Evolutionary conservation across 2,888 invertebrate species (phyloP), one percentile per base, ranked within the genome.

Genomic region (Ligdia adustata): DNA sequence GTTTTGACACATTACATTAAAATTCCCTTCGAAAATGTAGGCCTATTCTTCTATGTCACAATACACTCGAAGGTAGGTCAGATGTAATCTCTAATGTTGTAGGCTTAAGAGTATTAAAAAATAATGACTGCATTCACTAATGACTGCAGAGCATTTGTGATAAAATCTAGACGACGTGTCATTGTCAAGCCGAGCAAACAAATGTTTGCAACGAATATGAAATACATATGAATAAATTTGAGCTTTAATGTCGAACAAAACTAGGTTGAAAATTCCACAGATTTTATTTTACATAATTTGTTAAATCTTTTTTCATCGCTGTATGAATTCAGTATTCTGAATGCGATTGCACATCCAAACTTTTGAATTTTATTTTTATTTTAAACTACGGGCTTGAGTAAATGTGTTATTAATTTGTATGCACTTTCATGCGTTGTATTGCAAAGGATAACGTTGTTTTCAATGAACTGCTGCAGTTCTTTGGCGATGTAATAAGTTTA

Each of bases 101-200:
- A 16, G 37, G 29, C 37, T 42, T 32, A 32, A 13, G 16, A 15
- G 33, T 27, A 42, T 42, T 38, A 44, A 40, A 34, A 46, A 24
- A 40, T 33, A 20, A 16, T 37, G 38, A 42, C 16, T 55, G 52
- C 60, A 52, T 55, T 61, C 68, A 67, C 72, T 80, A 81, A 81
- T 79, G 77, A 75, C 75, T 70, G 64, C 66, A 67, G 72, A 74
- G 64, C 64, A 67, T 71, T 68, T 55, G 69, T 62, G 72, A 75
- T 79, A 74, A 73, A 79, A 78, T 76, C 75, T 72, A 64, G 64
- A 62, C 72, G 69, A 78, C 79, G 75, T 72, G 59, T 78, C 75
- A 75, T 79, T 76, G 75, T 80, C 80, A 69, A 60, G 58, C 74
- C 52, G 46, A 42, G 54, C 66, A 67, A 69, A 73, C 71, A 74